Evolutionary conservation across 2,888 invertebrate species (phyloP), one percentile per base, ranked within the genome.

Genomic region (Drosophila vallismaia): DNA sequence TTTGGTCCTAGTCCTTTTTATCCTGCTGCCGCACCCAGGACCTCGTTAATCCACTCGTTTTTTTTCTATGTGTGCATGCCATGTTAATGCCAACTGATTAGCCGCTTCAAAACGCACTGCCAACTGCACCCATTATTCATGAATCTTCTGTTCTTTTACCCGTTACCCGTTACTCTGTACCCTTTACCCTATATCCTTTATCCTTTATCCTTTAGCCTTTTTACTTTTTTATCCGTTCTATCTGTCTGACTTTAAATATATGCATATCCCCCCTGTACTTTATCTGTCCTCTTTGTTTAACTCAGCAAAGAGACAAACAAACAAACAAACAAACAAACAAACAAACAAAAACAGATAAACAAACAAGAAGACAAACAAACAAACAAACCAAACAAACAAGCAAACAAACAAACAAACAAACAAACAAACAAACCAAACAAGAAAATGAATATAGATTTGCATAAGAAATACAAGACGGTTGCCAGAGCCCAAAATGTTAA

Each of bases 51-150:
- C 40, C 40, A 48, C 48, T 60, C 52, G 19, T 19, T 19, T 54
- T 68, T 60, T 49, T 54, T 57, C 71, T 58, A 51, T 45, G 64
- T 70, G 64, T 71, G 70, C 71, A 71, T 72, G 71, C 52, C 49
- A 60, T 71, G 58, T 71, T 57, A 59, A 73, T 68, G 67, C 67
- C 64, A 71, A 60, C 52, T 72, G 66, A 57, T 75, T 72, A 75
- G 75, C 57, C 54, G 54, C 56, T 80, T 77, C 79, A 58, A 49
- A 74, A 76, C 68, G 83, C 83, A 85, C 83, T 76, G 63, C 74
- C 60, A 75, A 75, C 70, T 75, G 74, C 74, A 75, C 74, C 66
- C 59, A 64, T 74, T 59, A 67, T 68, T 52, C 52, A 67, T 59
- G 69, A 59, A 62, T 70, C 70, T 59, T 55, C 46, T 52, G 46